Base-by-base conservation (phyloP, 2,797 vertebrate genomes). In the Argya squamiceps region DNA sequence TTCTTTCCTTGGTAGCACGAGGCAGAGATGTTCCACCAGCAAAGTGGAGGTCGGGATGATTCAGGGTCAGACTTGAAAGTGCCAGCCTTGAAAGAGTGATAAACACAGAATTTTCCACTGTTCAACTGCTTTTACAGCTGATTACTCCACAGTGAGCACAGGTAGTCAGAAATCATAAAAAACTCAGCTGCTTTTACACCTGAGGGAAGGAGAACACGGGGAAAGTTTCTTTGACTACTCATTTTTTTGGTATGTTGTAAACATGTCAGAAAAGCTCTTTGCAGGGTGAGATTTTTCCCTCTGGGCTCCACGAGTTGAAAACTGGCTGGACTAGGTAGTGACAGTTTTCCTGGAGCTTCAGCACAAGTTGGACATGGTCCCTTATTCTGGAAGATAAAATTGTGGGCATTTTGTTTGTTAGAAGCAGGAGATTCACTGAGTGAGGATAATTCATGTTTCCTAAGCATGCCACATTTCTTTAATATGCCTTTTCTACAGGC, bases 41-140 rank as follows among this genome's bases (percentile, higher is more conserved):
- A 37, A 23, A 78, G 65, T 44, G 46, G 56, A 93, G 89, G 81
- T 85, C 14, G 12, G 68, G 64, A 85, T 69, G 75, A 87, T 93
- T 89, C 89, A 86, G 74, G 83, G 83, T 76, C 93, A 87, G 24
- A 27, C 67, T 92, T 79, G 18, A 52, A 79, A 94, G 74, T 46
- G 41, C 21, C 60, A 63, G 77, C 70, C 47, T 88, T 82, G 75
- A 63, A 93, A 71, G 75, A 85, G 56, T 71, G 69, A 68, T 81
- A 85, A 96, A 83, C 67, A 80, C 41, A 59, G 79, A 85, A 47
- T 89, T 89, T 91, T 64, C 79, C 76, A 32, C 65, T 34, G 24
- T 37, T 91, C 70, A 20, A 27, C 59, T 59, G 30, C 7, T 85
- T 94, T 89, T 88, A 50, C 65, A 74, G 94, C 71, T 85, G 91